phyloP scores from a whole-genome alignment of 2,113 vertebrate genomes.

The Perca fluviatilis region DNA sequence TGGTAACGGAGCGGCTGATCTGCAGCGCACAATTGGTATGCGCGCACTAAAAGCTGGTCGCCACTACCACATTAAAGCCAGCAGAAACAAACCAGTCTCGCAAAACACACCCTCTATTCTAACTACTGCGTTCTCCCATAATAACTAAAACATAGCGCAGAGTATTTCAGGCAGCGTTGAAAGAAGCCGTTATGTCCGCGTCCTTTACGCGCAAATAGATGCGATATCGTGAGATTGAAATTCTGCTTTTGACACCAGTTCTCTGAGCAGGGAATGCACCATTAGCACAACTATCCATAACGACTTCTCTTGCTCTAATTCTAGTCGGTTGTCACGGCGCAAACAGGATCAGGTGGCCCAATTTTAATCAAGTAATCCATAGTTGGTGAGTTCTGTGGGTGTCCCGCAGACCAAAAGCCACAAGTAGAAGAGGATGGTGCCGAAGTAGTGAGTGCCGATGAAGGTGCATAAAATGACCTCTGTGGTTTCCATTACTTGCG shows the following conservation, averaged over 20 bases:
- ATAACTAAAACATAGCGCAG: slow-evolving; percentile 56
- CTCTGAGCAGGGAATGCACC: slow-evolving; percentile 45
- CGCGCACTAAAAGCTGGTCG: slow-evolving; percentile 26
- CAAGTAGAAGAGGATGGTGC: slow-evolving; percentile 12
- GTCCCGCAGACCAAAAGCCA: slow-evolving; percentile 6
- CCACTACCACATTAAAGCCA: slow-evolving; percentile 4
- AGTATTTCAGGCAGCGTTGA: slow-evolving; percentile 15
- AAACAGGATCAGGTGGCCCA: slow-evolving; percentile 67
- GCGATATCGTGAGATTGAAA: slow-evolving; percentile 27
- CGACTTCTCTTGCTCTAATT: slow-evolving; percentile 46
- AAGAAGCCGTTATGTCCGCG: slow-evolving; percentile 19
- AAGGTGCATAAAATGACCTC: slow-evolving; percentile 28
- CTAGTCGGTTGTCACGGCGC: slow-evolving; percentile 38
- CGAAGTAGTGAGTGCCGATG: slow-evolving; percentile 49
- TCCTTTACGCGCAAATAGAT: slow-evolving; percentile 55
- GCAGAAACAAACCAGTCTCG: neutral
- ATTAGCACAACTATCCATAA: slow-evolving; percentile 61
- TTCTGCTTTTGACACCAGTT: slow-evolving; percentile 32
- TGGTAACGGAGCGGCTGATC: slow-evolving; percentile 26
- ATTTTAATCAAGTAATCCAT: slow-evolving; percentile 73
- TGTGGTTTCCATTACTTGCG: slow-evolving; percentile 51
- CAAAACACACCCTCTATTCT: slow-evolving; percentile 34
- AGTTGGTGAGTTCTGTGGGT: slow-evolving; percentile 36
- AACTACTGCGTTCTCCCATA: slow-evolving; percentile 47
- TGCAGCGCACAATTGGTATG: slow-evolving; percentile 20